phyloP scores from a whole-genome alignment of 2,888 invertebrate species.

The Urechis unicinctus region DNA sequence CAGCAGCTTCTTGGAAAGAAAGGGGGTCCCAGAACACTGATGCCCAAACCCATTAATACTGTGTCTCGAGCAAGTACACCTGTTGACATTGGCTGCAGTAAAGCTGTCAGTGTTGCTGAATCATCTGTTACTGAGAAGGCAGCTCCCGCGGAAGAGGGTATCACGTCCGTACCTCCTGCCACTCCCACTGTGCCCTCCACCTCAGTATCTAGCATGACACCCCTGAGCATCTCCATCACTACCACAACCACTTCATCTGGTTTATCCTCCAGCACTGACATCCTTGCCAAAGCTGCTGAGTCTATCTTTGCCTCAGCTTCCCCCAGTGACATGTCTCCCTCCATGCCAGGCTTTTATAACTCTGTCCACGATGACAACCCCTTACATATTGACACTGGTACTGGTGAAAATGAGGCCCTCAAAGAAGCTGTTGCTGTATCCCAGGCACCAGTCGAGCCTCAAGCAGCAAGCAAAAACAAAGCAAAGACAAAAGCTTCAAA shows the following conservation, averaged over 20 bases:
- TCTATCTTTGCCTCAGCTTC: constrained; percentile 39
- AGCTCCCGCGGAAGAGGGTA: background rate
- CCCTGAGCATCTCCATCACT: background rate
- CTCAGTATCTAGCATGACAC: background rate
- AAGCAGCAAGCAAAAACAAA: background rate
- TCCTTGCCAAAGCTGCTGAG: constrained; percentile 50
- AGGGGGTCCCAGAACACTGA: constrained; percentile 14
- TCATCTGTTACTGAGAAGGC: background rate
- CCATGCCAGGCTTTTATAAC: constrained; percentile 34
- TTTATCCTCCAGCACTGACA: constrained; percentile 26
- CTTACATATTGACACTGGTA: constrained; percentile 27
- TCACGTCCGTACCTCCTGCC: background rate
- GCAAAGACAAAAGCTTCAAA: background rate
- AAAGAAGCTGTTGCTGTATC: background rate
- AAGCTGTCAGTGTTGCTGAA: background rate
- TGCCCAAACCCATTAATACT: constrained; percentile 25
- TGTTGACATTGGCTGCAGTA: no score
- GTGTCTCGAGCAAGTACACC: no score
- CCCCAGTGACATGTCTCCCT: constrained; percentile 10
- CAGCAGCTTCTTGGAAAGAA: constrained; percentile 5
- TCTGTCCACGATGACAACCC: constrained; percentile 32
- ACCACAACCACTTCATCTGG: background rate
- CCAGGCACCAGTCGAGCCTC: background rate
- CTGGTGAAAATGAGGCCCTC: constrained; percentile 25
- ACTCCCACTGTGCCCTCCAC: background rate